Conservation (phyloP, 2,113 vertebrate genomes). For the Scytalopus superciliaris region DNA sequence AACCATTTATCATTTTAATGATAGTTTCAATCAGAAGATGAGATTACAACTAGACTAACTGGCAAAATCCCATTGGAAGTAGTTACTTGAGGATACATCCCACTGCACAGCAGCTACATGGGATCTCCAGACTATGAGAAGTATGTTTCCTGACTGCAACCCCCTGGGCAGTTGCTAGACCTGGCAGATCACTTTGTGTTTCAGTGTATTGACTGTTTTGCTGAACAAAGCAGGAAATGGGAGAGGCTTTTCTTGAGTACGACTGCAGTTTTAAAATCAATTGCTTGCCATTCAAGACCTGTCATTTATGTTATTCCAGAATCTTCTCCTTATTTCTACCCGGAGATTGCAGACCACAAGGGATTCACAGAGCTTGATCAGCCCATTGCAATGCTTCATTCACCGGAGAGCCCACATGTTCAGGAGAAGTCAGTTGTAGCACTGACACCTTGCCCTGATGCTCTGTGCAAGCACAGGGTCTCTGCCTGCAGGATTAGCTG, state of each 20-base stretch:
- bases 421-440: neutral
- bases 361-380: neutral
- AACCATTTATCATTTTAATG: slow-evolving; percentile 16
- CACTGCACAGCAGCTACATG: neutral
- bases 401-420: neutral
- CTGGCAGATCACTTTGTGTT: slow-evolving; percentile 21
- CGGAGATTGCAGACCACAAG: fast-evolving
- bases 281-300: neutral
- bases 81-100: neutral
- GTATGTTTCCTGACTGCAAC: neutral
- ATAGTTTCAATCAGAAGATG: neutral
- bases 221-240: neutral
- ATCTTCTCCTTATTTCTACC: neutral
- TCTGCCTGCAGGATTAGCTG: neutral
- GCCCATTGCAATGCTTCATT: neutral
- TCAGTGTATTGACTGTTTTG: neutral
- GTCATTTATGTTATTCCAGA: neutral
- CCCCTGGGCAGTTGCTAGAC: neutral
- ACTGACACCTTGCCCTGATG: too few species aligned
- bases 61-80: neutral
- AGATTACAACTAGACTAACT: neutral
- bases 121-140: neutral
- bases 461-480: neutral
- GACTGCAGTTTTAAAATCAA: neutral
- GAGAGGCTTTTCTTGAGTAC: neutral